These are phyloP conservation scores for Lucilia cuprina DNA, from an alignment of 1,140 invertebrate genomes.

Conservation along the genomic window DNA sequence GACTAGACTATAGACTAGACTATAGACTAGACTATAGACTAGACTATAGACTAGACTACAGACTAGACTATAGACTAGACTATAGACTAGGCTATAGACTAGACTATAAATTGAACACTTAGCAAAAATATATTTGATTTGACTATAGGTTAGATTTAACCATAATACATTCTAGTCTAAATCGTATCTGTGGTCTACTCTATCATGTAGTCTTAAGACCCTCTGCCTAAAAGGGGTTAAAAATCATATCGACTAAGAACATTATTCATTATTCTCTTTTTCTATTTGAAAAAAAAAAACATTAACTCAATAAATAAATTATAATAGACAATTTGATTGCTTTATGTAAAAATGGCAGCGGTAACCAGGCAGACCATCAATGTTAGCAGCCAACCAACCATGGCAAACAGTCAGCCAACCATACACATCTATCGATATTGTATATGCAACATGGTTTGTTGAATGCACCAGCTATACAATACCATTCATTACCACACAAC, in stretches of 20 bases:
- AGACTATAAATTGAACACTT: no score
- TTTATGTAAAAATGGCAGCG: background rate
- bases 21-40: no score
- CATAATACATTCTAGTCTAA: no score
- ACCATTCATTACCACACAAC: background rate
- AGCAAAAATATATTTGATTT: no score
- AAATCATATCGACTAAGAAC: background rate
- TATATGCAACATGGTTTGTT: background rate
- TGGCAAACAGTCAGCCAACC: background rate
- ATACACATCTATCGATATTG: no score
- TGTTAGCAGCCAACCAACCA: background rate
- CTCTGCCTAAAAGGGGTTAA: background rate
- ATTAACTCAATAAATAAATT: constrained; percentile 8
- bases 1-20: no score
- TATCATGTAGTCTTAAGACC: background rate
- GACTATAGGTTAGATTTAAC: no score
- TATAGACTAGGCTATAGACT: no score
- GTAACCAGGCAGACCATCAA: background rate
- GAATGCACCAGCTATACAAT: background rate
- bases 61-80: no score
- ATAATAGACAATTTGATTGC: constrained; percentile 15
- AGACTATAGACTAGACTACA: no score
- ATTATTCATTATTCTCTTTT: background rate
- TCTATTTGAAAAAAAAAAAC: background rate
- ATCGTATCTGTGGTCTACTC: no score